These are phyloP conservation scores for Rhea americana DNA, from an alignment of 2,113 vertebrate genomes.

Conservation along the genomic window DNA sequence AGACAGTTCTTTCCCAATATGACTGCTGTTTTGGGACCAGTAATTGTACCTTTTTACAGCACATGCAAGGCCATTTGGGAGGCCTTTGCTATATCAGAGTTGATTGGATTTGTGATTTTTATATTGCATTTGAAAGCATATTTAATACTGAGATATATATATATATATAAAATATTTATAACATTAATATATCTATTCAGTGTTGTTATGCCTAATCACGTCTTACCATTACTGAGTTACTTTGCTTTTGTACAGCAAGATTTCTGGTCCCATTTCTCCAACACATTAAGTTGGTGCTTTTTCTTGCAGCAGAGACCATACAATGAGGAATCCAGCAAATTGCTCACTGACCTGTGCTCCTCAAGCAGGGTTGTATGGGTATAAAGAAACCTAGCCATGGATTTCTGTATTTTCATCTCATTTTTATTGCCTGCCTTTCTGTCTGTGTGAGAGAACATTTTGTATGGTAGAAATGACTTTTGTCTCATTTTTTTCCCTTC, in stretches of 20 bases:
- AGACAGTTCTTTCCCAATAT: background rate
- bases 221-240: background rate
- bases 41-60: background rate
- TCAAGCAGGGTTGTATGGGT: background rate
- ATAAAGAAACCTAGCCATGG: background rate
- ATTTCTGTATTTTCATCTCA: background rate
- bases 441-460: background rate
- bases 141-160: background rate
- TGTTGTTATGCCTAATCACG: background rate
- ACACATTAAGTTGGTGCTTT: background rate
- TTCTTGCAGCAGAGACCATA: background rate
- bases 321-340: background rate
- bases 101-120: background rate
- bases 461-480: background rate
- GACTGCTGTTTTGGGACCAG: background rate
- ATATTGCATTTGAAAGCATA: background rate
- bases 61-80: background rate
- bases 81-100: background rate
- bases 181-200: background rate
- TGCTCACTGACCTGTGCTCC: background rate
- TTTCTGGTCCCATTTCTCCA: background rate
- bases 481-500: background rate
- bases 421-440: background rate
- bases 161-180: background rate
- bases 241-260: background rate